A percentile compares a stretch with the other conserved stretches of the same genome.
These are phyloP conservation scores for Epirrita christyi DNA, from an alignment of 2,888 invertebrate genomes.

Conservation along the genomic window DNA sequence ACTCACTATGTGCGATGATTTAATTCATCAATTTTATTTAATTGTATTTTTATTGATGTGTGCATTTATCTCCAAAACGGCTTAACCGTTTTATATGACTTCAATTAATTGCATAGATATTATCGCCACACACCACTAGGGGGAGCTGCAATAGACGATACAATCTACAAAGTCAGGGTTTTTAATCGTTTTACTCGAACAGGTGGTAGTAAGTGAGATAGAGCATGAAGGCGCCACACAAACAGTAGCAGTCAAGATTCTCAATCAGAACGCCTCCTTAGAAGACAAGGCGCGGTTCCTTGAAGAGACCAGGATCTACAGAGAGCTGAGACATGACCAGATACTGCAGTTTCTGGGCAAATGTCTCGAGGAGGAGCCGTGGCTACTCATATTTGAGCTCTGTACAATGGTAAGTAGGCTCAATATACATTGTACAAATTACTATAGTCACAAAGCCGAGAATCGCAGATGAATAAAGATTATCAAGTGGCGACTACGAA, in stretches of 20 bases:
- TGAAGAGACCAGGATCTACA: conserved; percentile 89
- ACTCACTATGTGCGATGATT: too few relatives aligned
- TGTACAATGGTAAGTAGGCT: conserved; percentile 84
- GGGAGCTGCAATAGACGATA: too few relatives aligned
- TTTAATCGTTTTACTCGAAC: conserved; percentile 1
- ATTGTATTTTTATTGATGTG: too few relatives aligned
- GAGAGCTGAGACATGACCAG: conserved; percentile 89
- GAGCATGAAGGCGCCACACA: conserved; percentile 64
- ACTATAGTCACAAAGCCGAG: too few relatives aligned
- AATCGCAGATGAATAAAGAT: too few relatives aligned
- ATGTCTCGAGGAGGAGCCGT: conserved; percentile 91
- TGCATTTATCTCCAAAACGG: too few relatives aligned
- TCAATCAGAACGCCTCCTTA: conserved; percentile 91
- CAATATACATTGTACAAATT: conserved; percentile 5
- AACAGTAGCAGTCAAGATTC: conserved; percentile 91
- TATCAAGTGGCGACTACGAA: too few relatives aligned
- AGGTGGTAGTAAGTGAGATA: conserved; percentile 92
- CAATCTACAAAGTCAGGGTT: too few relatives aligned
- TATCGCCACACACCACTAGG: too few relatives aligned
- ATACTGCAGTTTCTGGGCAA: conserved; percentile 89
- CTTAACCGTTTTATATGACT: too few relatives aligned
- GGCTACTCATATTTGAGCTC: conserved; percentile 90
- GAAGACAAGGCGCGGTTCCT: conserved; percentile 91
- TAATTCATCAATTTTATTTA: too few relatives aligned
- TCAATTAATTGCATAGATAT: too few relatives aligned